Evolutionary conservation across 2,888 invertebrate species (phyloP).

Genomic region (Phoronis australis): DNA sequence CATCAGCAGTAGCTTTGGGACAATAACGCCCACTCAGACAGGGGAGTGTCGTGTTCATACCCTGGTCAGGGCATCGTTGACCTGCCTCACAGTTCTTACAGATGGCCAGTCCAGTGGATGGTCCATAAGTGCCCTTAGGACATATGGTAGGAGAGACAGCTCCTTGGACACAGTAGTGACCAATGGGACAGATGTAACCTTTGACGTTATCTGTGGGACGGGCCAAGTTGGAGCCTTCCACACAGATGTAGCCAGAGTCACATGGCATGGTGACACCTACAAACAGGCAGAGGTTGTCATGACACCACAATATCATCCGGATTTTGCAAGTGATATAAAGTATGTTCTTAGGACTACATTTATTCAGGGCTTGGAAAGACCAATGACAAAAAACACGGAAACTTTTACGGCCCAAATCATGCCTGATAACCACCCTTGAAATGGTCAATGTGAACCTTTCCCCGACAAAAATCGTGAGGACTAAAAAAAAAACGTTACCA

Average conservation of each 20-base stretch:
- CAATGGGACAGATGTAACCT: slow-evolving; percentile 44
- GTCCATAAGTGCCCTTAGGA: slow-evolving; percentile 32
- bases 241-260: slow-evolving; percentile 42
- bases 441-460: too few species aligned
- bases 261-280: slow-evolving; percentile 36
- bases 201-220: slow-evolving; percentile 34
- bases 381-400: too few species aligned
- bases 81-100: slow-evolving; percentile 40
- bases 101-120: slow-evolving; percentile 20
- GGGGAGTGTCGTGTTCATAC: slow-evolving; percentile 39
- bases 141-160: slow-evolving; percentile 31
- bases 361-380: too few species aligned
- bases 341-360: too few species aligned
- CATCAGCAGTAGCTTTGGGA: slow-evolving; percentile 34
- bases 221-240: slow-evolving; percentile 33
- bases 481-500: too few species aligned
- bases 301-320: too few species aligned
- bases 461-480: too few species aligned
- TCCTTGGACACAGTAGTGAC: slow-evolving; percentile 42
- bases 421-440: too few species aligned
- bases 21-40: slow-evolving; percentile 46
- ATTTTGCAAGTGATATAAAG: too few species aligned
- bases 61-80: slow-evolving; percentile 34
- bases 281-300: too few species aligned
- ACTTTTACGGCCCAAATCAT: too few species aligned